Base-by-base conservation (phyloP, 2,888 invertebrate species). In the Antheraea yamamai region DNA sequence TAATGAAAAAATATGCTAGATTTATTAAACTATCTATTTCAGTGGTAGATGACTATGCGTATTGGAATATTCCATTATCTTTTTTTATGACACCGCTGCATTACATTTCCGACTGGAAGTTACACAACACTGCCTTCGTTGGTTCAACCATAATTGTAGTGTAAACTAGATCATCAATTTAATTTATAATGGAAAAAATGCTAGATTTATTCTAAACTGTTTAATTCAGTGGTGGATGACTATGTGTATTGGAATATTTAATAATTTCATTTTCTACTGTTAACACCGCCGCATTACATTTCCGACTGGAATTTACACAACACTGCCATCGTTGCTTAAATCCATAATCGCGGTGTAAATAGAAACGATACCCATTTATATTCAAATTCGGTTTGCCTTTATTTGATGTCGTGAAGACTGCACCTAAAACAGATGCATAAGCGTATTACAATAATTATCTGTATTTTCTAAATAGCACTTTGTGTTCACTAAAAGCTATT, bases 351-450 rank as follows among this genome's bases (percentile, higher is more conserved):
- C 70, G 70, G 18, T 70, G 70, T 20, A 70, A n/a, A 39, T 4
- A 70, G n/a, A 10, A 70, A n/a, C 70, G 70, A n/a, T 70, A 70
- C 4, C 70, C 70, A n/a, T 18, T 12, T 14, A 70, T 12, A n/a
- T 39, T 39, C n/a, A 70, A 35, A 35, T 39, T 70, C n/a, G 39
- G 70, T 39, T 70, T 70, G 14, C 70, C 70, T 20, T 18, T 70
- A 39, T 20, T 4, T n/a, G 70, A 70, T 0, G 18, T n/a, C 1
- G 70, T 39, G 70, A 70, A 70, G 8, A 20, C 8, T 39, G 39
- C 20, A 39, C 4, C 70, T 70, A 39, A 70, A 70, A 70, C 3
- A 70, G 16, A 30, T 30, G 3, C 4, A 30, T 66, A 26, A 64
- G 2, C 23, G 26, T 23, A 64, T n/a, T 64, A 12, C 14, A 14